Percentiles rank a stretch among this genome's conserved stretches.
phyloP scores from a whole-genome alignment of 2,888 invertebrate species.

The Bellardia bayeri region DNA sequence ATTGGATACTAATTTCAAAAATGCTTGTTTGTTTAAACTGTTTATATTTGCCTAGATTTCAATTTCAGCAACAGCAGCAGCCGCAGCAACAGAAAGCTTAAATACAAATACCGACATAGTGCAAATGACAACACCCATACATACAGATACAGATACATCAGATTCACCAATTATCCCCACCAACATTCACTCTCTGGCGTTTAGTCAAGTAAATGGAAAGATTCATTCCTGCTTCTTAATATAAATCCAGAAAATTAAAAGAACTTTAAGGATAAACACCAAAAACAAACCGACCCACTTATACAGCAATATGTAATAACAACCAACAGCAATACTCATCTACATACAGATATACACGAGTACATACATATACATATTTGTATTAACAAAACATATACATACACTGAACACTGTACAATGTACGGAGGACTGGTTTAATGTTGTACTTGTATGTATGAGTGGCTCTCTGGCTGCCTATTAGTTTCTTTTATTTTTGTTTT shows the following conservation, averaged over 20 bases:
- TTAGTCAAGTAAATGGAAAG: conserved; percentile 46
- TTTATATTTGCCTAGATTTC: conserved; percentile 78
- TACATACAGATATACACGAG: too few relatives aligned
- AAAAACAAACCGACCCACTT: conserved; percentile 69
- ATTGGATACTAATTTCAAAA: conserved; percentile 72
- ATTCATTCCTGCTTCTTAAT: conserved; percentile 31
- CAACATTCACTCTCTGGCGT: background rate
- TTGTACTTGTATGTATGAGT: conserved; percentile 14
- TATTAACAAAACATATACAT: background rate
- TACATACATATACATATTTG: background rate
- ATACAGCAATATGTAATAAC: conserved; percentile 43
- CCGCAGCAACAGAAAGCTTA: conserved; percentile 58
- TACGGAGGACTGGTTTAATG: background rate
- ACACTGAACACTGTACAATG: background rate
- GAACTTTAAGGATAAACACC: conserved; percentile 54
- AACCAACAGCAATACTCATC: background rate
- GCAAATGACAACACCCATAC: conserved; percentile 37
- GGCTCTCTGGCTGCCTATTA: conserved; percentile 3
- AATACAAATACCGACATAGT: conserved; percentile 52
- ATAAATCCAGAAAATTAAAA: conserved; percentile 68
- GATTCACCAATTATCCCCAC: background rate
- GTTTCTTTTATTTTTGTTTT: conserved; percentile 49
- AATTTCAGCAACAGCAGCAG: conserved; percentile 75
- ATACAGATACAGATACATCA: conserved; percentile 51
- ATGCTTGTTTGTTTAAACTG: conserved; percentile 75